Conservation (phyloP, 2,797 vertebrate genomes). For the Lithobates sylvaticus region DNA sequence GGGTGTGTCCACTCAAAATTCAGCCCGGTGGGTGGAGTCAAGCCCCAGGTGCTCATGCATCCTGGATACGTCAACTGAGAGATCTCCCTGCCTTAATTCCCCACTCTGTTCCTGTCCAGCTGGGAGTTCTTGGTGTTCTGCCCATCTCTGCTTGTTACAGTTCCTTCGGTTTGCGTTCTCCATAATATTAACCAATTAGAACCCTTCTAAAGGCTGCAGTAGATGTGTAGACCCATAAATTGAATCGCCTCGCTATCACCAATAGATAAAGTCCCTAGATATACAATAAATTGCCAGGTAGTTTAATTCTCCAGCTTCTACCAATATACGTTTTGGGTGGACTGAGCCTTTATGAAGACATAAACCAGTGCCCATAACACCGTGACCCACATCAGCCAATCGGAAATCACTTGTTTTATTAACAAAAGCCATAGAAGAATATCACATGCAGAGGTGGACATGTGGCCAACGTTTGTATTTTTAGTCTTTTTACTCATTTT, state of each 20-base stretch:
- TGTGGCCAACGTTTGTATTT: not conserved
- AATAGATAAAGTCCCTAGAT: too few species aligned
- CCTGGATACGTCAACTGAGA: not conserved
- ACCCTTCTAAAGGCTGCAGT: too few species aligned
- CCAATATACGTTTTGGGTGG: too few species aligned
- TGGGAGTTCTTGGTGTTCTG: not conserved
- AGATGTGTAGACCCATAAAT: too few species aligned
- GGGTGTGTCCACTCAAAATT: not conserved
- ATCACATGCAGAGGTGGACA: not conserved
- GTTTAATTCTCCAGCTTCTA: not conserved
- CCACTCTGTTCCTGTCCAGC: not conserved
- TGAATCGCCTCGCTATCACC: too few species aligned
- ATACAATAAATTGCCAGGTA: too few species aligned
- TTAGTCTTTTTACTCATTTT: not conserved
- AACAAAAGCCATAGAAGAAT: not conserved
- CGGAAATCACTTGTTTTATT: not conserved
- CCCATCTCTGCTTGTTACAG: too few species aligned
- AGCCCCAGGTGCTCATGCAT: not conserved
- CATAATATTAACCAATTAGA: too few species aligned
- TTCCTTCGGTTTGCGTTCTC: too few species aligned
- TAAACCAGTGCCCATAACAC: not conserved
- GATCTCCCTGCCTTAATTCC: not conserved
- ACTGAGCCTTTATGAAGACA: not conserved
- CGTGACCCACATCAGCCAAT: not conserved
- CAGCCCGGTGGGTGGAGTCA: not conserved